These are phyloP conservation scores for Matsumurasca onukii DNA, from an alignment of 1,140 invertebrate genomes.

Conservation along the genomic window DNA sequence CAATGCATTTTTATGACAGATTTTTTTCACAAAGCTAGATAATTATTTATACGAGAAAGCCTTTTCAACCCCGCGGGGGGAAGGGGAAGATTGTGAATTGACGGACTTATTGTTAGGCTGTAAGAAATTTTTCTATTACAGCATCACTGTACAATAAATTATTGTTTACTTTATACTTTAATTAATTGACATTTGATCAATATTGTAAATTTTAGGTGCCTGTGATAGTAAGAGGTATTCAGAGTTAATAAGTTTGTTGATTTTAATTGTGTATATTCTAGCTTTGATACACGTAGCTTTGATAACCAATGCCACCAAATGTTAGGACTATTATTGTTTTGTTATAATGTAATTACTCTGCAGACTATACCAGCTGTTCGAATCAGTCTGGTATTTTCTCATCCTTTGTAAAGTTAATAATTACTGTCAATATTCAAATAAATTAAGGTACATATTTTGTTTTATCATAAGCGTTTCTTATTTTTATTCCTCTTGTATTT, in stretches of 20 bases:
- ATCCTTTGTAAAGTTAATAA: constrained; percentile 20
- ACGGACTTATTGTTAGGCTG: constrained; percentile 19
- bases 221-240: constrained; percentile 28
- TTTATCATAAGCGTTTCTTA: no score
- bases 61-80: constrained; percentile 1
- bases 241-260: constrained; percentile 23
- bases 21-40: constrained; percentile 26
- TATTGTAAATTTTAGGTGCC: constrained; percentile 30
- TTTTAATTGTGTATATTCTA: constrained; percentile 27
- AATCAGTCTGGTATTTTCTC: not conserved
- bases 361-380: not conserved
- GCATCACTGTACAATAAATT: constrained; percentile 29
- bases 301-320: constrained; percentile 24
- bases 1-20: constrained; percentile 27
- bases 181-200: constrained; percentile 24
- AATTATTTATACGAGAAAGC: constrained; percentile 23
- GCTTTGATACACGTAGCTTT: constrained; percentile 23
- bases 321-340: constrained; percentile 13
- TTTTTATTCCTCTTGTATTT: no score
- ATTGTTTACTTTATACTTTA: constrained; percentile 21
- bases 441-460: constrained; percentile 28
- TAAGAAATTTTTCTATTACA: not conserved
- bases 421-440: constrained; percentile 27
- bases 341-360: constrained; percentile 10
- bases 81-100: not conserved